Base-by-base conservation (phyloP, 1,140 invertebrate species). In the Linepithema humile region DNA sequence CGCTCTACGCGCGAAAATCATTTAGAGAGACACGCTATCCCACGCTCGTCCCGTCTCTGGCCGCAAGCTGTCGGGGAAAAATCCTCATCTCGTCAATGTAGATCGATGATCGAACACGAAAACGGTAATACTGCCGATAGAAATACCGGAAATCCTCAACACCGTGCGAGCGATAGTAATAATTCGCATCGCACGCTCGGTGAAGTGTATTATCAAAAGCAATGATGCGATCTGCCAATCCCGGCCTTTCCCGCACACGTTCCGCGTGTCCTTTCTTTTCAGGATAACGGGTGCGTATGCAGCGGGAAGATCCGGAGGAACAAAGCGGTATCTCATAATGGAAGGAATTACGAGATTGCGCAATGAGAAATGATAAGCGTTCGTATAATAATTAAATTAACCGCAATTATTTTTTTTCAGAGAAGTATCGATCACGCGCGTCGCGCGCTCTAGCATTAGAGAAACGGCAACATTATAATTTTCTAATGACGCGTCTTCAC, bases 141-240 rank as follows among this genome's bases (percentile, higher is more conserved):
- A 59, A 73, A 45, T 35, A 45, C 40, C 40, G 78, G 69, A 82
- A 82, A 74, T 82, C 78, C 40, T n/a, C n/a, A 50, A 4, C 32
- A 6, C 6, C 72, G 43, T 9, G 40, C 57, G 38, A 10, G 23
- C 43, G 57, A 75, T 62, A 53, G 26, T 55, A 70, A 70, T 80
- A 70, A 80, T 80, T 69, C 26, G 17, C 60, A 29, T 12, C 40
- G 23, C 20, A 7, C 57, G 2, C 6, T 12, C 48, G 23, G 0
- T 10, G 23, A 69, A 32, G 6, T 43, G 7, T 78, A 48, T 55
- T 55, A 78, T 55, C 64, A 35, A 32, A 43, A 53, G 64, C 23
- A 29, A 57, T 32, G 6, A 69, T 69, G 26, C 15, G 64, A 32
- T n/a, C 4, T 43, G 32, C 12, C 40, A 12, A 38, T 65, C 38